Evolutionary conservation across 1,140 invertebrate species (phyloP).

Genomic region (Orius insidiosus): DNA sequence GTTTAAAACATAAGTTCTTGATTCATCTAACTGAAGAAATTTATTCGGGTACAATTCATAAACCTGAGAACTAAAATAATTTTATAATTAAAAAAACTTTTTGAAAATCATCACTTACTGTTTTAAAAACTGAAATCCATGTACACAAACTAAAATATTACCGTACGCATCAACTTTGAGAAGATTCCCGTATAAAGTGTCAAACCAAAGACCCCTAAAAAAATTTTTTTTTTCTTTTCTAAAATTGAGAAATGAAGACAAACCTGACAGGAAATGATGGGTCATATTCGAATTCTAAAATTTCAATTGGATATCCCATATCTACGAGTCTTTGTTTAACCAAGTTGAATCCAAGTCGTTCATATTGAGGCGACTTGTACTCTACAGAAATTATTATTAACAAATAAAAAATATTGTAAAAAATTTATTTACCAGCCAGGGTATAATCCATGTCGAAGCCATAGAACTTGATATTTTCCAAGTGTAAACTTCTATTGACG

Average conservation of each 20-base stretch:
- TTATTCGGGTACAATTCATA: conserved; percentile 96
- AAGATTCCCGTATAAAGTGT: conserved; percentile 88
- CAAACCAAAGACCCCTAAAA: conserved; percentile 93
- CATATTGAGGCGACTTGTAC: conserved; percentile 92
- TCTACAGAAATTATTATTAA: conserved; percentile 38
- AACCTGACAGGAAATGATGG: conserved; percentile 88
- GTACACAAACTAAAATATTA: conserved; percentile 92
- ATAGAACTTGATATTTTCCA: conserved; percentile 99
- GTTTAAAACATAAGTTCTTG: conserved; percentile 86
- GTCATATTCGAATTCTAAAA: conserved; percentile 89
- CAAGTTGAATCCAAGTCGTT: conserved; percentile 84
- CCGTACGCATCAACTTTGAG: conserved; percentile 97
- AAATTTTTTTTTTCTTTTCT: conserved; percentile 4
- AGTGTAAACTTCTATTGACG: conserved; percentile 90
- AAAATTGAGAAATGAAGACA: conserved; percentile 15
- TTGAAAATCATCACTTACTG: conserved; percentile 55
- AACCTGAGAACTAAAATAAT: conserved; percentile 68
- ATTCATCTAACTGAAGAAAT: conserved; percentile 87
- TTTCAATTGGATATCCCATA: conserved; percentile 88
- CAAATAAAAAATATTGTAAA: conserved; percentile 5
- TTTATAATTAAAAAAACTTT: not conserved
- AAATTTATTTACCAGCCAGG: conserved; percentile 55
- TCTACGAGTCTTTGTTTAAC: conserved; percentile 76
- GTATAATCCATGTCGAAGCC: conserved; percentile 99
- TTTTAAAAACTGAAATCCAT: conserved; percentile 94